These are phyloP conservation scores for Chelmon rostratus DNA, from an alignment of 2,797 vertebrate species.

Conservation along the genomic window DNA sequence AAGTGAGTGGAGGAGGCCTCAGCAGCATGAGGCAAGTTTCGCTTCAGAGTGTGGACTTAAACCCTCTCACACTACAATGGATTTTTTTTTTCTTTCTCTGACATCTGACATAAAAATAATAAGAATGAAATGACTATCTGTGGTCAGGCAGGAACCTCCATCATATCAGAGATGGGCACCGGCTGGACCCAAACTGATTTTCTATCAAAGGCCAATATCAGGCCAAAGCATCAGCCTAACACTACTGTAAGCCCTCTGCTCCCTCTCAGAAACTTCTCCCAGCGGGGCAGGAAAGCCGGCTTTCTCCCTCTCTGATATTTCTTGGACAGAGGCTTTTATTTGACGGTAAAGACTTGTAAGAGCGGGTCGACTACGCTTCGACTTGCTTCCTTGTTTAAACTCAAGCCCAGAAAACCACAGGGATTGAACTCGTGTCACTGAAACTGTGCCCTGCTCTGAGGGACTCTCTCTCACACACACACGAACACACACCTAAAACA, in stretches of 20 bases:
- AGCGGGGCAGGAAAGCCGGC: conserved; percentile 29
- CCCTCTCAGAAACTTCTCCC: conserved; percentile 39
- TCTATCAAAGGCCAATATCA: conserved; percentile 70
- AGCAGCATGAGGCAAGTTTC: conserved; percentile 5
- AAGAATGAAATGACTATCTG: conserved; percentile 65
- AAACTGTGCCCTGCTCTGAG: conserved; percentile 54
- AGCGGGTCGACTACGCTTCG: conserved; percentile 41
- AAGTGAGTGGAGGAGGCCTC: conserved; percentile 4
- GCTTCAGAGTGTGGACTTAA: conserved; percentile 27
- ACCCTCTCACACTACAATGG: conserved; percentile 24
- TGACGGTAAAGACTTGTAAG: conserved; percentile 68
- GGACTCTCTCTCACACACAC: conserved; percentile 23
- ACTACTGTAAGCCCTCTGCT: conserved; percentile 33
- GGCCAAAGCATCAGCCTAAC: conserved; percentile 35
- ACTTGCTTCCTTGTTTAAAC: conserved; percentile 68
- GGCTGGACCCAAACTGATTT: conserved; percentile 53
- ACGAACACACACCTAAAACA: conserved; percentile 21
- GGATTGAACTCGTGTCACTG: conserved; percentile 73
- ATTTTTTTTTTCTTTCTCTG: conserved; percentile 32
- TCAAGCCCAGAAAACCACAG: conserved; percentile 65
- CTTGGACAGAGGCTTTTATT: conserved; percentile 62
- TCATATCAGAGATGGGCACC: conserved; percentile 54
- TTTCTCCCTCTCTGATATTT: conserved; percentile 56
- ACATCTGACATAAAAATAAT: conserved; percentile 69
- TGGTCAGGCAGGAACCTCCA: conserved; percentile 62